Conservation (phyloP, 1,140 invertebrate genomes). For the Dendroctonus valens region DNA sequence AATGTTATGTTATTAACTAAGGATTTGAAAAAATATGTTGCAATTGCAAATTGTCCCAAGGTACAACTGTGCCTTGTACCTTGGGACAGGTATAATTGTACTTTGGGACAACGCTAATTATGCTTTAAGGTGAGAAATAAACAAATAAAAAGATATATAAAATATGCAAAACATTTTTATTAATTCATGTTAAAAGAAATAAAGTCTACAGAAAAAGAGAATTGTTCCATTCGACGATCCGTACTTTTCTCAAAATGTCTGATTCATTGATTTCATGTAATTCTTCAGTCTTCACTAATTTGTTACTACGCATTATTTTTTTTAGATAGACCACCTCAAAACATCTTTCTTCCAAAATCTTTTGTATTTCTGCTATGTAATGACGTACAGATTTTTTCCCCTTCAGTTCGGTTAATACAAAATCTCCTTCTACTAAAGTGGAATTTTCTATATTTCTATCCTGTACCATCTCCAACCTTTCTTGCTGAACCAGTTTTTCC, state of each 20-base stretch:
- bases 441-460: background rate
- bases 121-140: background rate
- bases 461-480: background rate
- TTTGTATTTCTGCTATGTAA: slow-evolving; percentile 7
- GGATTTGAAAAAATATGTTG: slow-evolving; percentile 1
- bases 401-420: background rate
- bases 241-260: too few relatives aligned
- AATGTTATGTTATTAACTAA: background rate
- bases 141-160: background rate
- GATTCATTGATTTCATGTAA: background rate
- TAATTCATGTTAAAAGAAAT: background rate
- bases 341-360: background rate
- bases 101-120: background rate
- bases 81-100: background rate
- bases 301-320: background rate
- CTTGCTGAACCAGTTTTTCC: background rate
- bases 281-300: background rate
- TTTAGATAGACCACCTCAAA: background rate
- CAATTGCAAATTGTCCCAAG: slow-evolving; percentile 6
- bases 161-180: slow-evolving; percentile 1
- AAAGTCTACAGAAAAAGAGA: background rate
- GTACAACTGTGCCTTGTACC: background rate
- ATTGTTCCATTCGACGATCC: too few relatives aligned
- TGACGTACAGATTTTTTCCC: slow-evolving; percentile 5
- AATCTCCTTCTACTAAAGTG: slow-evolving; percentile 1